Evolutionary conservation across 2,888 invertebrate species (phyloP), one percentile per base, ranked within the genome.

Genomic region (Ernsta delagoae): DNA sequence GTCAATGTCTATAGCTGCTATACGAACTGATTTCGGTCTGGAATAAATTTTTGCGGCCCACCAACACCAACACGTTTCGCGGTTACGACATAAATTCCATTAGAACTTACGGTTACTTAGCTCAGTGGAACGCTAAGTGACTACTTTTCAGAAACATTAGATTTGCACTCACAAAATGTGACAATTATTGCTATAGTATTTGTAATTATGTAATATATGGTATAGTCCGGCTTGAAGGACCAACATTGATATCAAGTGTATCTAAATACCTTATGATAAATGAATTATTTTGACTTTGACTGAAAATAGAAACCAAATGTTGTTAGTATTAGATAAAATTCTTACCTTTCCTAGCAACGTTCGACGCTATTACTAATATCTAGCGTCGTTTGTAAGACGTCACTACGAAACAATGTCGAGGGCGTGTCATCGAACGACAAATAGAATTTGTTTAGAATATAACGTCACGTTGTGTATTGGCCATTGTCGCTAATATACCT

Each of bases 81-180:
- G 77, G 72, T 75, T 75, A 62, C 75, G 78, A 76, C 77, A 81
- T 70, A 71, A 77, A 82, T 81, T 75, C 75, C 75, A 62, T 69
- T 59, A 59, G 67, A 66, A 73, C 72, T 70, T 41, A 60, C 59
- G 41, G 50, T 31, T 59, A 12, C 24, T 8, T 50, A 41, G 41
- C 36, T 59, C 59, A 24, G 16, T 59, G 59, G 50, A 65, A 59
- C 39, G 45, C 12, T 45, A 7, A n/a, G n/a, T n/a, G n/a, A n/a
- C n/a, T n/a, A n/a, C n/a, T n/a, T n/a, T n/a, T n/a, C n/a, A n/a
- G n/a, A n/a, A n/a, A n/a, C n/a, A n/a, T n/a, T n/a, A n/a, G n/a
- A n/a, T n/a, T n/a, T n/a, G n/a, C n/a, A n/a, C n/a, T n/a, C n/a
- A n/a, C n/a, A n/a, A n/a, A n/a, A n/a, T n/a, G n/a, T n/a, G n/a